Evolutionary conservation across 2,797 vertebrate genomes (phyloP).

Genomic region (Pipistrellus kuhlii): DNA sequence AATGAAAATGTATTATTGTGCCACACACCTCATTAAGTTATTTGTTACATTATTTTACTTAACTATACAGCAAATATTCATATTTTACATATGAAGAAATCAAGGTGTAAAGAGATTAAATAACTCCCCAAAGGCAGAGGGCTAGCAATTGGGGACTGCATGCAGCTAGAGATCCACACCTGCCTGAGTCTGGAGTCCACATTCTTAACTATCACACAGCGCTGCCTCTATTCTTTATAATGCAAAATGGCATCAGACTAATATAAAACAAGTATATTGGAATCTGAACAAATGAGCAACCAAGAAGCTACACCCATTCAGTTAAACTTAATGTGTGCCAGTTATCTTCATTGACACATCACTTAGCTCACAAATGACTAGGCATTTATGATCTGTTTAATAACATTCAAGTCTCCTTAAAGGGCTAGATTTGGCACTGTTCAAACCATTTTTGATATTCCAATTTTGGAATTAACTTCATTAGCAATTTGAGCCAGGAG

Average conservation of each 20-base stretch:
- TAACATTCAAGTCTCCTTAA: background rate
- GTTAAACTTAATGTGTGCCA: background rate
- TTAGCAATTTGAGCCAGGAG: background rate
- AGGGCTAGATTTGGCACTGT: background rate
- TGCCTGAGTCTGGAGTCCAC: background rate
- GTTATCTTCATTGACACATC: background rate
- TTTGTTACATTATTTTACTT: slow-evolving; percentile 14
- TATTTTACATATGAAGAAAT: background rate
- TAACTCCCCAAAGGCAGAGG: background rate
- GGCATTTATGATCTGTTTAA: background rate
- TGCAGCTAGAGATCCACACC: background rate
- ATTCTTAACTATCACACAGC: background rate
- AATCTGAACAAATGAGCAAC: background rate
- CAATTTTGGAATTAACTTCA: slow-evolving; percentile 12
- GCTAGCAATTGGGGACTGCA: background rate
- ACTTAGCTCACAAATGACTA: background rate
- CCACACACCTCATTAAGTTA: background rate
- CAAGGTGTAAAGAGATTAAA: background rate
- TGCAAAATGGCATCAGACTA: background rate
- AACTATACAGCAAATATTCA: background rate
- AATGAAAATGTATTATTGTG: background rate
- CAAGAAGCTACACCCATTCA: background rate
- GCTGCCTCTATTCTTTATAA: background rate
- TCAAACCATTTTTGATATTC: background rate
- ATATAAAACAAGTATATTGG: background rate